These are phyloP conservation scores for Drosophila seguyi DNA, from an alignment of 1,140 invertebrate species.

Conservation along the genomic window DNA sequence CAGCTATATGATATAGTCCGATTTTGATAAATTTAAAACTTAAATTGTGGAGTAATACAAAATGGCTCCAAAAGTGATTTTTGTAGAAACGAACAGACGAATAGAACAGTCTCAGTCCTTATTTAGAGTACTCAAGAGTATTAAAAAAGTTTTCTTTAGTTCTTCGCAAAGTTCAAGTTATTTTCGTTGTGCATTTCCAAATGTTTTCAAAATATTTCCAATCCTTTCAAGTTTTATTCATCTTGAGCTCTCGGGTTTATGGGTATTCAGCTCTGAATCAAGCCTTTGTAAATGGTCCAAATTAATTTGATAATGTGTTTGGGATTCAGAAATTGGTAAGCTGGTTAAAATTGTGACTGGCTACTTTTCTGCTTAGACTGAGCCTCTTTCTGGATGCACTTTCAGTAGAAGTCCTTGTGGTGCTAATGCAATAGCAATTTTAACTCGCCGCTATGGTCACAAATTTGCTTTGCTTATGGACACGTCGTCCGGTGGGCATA, in stretches of 20 bases:
- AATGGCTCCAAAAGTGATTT: no score
- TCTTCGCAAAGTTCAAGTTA: no score
- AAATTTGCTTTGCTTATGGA: conserved; percentile 17
- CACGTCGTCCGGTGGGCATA: neutral
- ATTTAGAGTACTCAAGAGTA: no score
- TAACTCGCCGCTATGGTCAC: neutral
- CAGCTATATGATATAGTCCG: no score
- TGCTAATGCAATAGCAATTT: neutral
- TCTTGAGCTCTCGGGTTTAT: conserved; percentile 9
- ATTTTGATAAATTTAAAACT: no score
- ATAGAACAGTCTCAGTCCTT: no score
- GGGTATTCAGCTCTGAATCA: neutral
- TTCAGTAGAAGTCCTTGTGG: neutral
- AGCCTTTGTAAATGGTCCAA: neutral
- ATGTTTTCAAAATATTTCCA: conserved; percentile 42
- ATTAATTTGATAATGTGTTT: conserved; percentile 57
- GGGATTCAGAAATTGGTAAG: neutral
- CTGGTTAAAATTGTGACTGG: no score
- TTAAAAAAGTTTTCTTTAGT: no score
- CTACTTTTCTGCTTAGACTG: no score
- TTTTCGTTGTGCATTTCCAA: conserved; percentile 7
- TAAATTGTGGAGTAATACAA: no score
- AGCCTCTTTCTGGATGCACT: neutral
- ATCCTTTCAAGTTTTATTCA: conserved; percentile 28
- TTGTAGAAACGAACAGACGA: no score